These are phyloP conservation scores for Streblospio benedicti DNA, from an alignment of 1,140 invertebrate genomes.

Conservation along the genomic window DNA sequence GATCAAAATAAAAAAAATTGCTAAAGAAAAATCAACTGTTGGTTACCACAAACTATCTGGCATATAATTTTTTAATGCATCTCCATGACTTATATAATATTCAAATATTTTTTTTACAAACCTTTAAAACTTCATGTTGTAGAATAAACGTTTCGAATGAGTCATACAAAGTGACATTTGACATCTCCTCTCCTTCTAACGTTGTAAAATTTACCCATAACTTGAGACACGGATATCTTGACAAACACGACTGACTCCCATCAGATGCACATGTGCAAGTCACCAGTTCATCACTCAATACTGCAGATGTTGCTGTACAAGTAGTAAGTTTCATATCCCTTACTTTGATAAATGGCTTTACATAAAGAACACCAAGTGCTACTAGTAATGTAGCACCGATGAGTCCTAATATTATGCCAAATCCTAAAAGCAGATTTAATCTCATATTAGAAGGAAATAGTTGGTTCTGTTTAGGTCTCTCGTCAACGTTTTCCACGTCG, in stretches of 20 bases:
- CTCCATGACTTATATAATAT: no score
- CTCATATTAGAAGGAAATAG: no score
- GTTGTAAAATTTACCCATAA: slow-evolving; percentile 11
- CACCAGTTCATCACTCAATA: background rate
- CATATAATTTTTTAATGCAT: no score
- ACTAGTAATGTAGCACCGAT: slow-evolving; percentile 15
- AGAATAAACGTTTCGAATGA: slow-evolving; percentile 14
- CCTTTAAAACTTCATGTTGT: slow-evolving; percentile 9
- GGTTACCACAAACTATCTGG: no score
- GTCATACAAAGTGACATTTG: slow-evolving; percentile 16
- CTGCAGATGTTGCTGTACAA: background rate
- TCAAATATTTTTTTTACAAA: no score
- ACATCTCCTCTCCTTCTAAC: background rate
- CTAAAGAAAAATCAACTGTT: no score
- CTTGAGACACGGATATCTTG: slow-evolving; percentile 6
- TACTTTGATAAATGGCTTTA: slow-evolving; percentile 14
- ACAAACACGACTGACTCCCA: slow-evolving; percentile 9
- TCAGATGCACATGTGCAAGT: slow-evolving; percentile 10
- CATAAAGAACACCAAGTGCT: slow-evolving; percentile 13
- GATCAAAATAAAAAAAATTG: no score
- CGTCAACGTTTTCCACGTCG: no score
- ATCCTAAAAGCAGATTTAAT: slow-evolving; percentile 12
- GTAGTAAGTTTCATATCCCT: slow-evolving; percentile 2
- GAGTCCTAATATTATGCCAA: slow-evolving; percentile 16
- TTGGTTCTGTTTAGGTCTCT: no score